phyloP scores from a whole-genome alignment of 2,797 vertebrate species.

The Mormyrus hasselquistii region DNA sequence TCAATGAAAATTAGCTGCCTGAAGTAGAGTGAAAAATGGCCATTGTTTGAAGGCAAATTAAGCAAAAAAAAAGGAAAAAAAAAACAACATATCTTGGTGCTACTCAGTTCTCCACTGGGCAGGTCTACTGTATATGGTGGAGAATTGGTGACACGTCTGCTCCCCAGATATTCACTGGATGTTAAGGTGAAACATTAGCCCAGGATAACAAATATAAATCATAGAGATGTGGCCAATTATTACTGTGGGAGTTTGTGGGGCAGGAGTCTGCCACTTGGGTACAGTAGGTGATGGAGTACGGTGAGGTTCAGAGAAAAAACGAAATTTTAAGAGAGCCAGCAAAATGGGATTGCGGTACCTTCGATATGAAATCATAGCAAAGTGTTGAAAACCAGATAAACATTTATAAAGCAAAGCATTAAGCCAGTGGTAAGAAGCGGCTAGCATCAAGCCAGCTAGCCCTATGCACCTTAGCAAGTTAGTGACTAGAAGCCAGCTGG shows the following conservation, averaged over 20 bases:
- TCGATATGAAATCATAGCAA: neutral
- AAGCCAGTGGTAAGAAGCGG: neutral
- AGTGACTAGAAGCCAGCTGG: neutral
- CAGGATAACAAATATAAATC: neutral
- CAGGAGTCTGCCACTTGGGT: neutral
- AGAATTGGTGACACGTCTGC: neutral
- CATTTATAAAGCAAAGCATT: neutral
- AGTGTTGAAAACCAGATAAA: neutral
- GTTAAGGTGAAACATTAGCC: neutral
- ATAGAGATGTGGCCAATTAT: neutral
- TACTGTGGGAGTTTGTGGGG: neutral
- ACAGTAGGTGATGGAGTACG: neutral
- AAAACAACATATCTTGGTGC: neutral
- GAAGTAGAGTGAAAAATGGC: neutral
- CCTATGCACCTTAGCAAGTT: neutral
- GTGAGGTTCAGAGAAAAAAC: neutral
- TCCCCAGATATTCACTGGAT: neutral
- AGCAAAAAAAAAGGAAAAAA: neutral
- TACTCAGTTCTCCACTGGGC: neutral
- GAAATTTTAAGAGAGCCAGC: neutral
- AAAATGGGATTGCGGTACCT: neutral
- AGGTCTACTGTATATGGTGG: neutral
- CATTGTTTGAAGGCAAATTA: neutral
- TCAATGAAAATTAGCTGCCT: constrained; percentile 1
- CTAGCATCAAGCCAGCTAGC: neutral